Conservation (phyloP, 2,113 vertebrate genomes). For the Hippocampus barbouri region DNA sequence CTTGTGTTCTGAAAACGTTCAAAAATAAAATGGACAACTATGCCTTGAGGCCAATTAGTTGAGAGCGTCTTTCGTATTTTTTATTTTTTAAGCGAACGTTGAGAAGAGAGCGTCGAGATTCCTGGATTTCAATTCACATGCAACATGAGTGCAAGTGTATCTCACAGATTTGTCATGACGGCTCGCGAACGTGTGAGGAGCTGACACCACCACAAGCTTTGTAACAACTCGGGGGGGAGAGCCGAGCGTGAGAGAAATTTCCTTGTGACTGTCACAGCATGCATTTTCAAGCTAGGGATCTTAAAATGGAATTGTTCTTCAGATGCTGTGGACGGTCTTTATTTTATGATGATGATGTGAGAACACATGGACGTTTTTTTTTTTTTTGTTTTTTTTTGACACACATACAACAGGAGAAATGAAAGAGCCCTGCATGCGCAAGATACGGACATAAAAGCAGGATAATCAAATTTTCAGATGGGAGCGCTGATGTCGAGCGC, state of each 20-base stretch:
- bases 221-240: not conserved
- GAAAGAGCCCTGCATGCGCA: not conserved
- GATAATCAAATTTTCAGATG: slow-evolving; percentile 2
- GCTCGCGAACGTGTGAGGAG: not conserved
- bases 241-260: not conserved
- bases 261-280: not conserved
- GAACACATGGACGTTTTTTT: not conserved
- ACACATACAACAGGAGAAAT: not conserved
- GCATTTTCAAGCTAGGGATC: not conserved
- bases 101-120: not conserved
- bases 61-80: not conserved
- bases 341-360: not conserved
- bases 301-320: not conserved
- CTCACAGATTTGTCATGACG: not conserved
- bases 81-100: not conserved
- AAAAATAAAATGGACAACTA: too few species aligned
- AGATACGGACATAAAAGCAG: not conserved
- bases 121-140: not conserved
- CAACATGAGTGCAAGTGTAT: not conserved
- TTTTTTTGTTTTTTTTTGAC: not conserved
- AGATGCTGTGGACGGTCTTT: not conserved
- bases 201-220: not conserved
- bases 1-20: too few species aligned
- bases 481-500: not conserved
- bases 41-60: too few species aligned